phyloP scores from a whole-genome alignment of 2,888 invertebrate species.

The Pomacea canaliculata region DNA sequence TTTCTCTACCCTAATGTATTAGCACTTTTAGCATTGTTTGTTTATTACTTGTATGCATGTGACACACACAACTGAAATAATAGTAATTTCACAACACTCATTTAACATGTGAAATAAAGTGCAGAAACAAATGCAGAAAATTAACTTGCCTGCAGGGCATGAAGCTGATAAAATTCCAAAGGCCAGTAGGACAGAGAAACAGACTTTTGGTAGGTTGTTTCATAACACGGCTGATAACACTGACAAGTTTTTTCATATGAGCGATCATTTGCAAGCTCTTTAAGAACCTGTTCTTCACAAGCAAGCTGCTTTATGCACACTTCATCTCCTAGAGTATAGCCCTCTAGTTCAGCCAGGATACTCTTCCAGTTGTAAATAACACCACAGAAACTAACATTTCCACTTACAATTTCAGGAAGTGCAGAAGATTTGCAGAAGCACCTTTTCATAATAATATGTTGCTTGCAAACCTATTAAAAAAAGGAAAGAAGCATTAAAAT shows the following conservation, averaged over 20 bases:
- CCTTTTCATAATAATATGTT: conserved; percentile 50
- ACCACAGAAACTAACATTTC: conserved; percentile 56
- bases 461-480: conserved; percentile 50
- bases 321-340: conserved; percentile 29
- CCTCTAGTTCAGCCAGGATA: conserved; percentile 27
- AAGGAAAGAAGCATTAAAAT: not conserved
- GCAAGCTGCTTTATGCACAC: conserved; percentile 43
- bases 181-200: conserved; percentile 63
- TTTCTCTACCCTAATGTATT: too few species aligned
- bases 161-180: conserved; percentile 59
- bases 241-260: conserved; percentile 55
- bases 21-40: too few species aligned
- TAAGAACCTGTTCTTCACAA: conserved; percentile 52
- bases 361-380: conserved; percentile 53
- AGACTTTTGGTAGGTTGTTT: conserved; percentile 61
- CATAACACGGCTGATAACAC: conserved; percentile 55
- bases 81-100: too few species aligned
- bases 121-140: too few species aligned
- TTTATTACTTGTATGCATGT: too few species aligned
- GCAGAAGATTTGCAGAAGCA: conserved; percentile 61
- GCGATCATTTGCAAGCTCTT: conserved; percentile 55
- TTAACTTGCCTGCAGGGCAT: conserved; percentile 45
- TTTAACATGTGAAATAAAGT: too few species aligned
- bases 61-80: too few species aligned
- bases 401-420: conserved; percentile 45